These are phyloP conservation scores for Microtus californicus DNA, from an alignment of 2,797 vertebrate species.

Conservation along the genomic window DNA sequence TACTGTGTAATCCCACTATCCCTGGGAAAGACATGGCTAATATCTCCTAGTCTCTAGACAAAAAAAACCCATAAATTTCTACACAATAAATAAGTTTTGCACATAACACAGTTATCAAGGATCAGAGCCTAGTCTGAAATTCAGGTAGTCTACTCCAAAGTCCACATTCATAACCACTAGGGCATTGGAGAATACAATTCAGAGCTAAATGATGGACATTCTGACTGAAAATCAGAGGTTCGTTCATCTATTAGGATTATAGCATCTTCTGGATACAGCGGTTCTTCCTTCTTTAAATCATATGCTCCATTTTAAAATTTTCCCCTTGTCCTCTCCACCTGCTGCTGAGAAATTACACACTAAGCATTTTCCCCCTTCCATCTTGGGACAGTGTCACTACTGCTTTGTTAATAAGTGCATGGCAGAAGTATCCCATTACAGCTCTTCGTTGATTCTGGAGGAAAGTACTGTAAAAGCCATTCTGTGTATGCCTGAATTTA, in stretches of 20 bases:
- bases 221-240: constrained; percentile 7
- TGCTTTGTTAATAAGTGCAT: background rate
- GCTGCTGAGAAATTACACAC: background rate
- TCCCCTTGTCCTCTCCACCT: background rate
- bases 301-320: background rate
- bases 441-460: background rate
- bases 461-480: background rate
- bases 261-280: constrained; percentile 5
- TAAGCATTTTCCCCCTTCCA: background rate
- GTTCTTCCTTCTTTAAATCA: constrained; percentile 40
- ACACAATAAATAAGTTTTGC: background rate
- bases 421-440: background rate
- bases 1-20: background rate
- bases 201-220: constrained; percentile 12
- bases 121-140: background rate
- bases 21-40: background rate
- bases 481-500: background rate
- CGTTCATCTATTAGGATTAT: background rate
- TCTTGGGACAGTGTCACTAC: background rate
- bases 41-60: background rate
- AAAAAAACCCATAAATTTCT: background rate
- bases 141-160: background rate
- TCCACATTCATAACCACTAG: background rate
- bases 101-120: background rate
- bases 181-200: background rate